A percentile compares a stretch with the other conserved stretches of the same genome.
Evolutionary conservation across 92 coral and sea anemone genomes (phyloP).

Genomic region (Porites lobata): DNA sequence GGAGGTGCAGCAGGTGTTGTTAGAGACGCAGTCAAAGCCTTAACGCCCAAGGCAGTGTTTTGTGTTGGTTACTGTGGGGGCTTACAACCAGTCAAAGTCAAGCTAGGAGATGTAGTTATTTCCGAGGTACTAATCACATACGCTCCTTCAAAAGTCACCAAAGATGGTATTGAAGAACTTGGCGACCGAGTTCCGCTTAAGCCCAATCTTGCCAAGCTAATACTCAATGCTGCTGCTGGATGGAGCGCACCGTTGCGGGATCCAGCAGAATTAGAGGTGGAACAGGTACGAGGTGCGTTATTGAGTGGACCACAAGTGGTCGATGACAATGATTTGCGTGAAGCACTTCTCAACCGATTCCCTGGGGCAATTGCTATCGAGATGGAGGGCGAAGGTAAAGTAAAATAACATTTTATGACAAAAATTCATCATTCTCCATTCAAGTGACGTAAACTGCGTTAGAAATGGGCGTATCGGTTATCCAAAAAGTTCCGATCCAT

Average conservation of each 20-base stretch:
- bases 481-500: too few relatives aligned
- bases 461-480: too few relatives aligned
- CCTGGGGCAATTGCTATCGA: slow-evolving; percentile 14
- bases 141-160: background rate
- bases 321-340: background rate
- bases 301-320: slow-evolving; percentile 1
- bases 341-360: background rate
- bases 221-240: background rate
- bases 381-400: slow-evolving; percentile 33
- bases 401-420: background rate
- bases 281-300: background rate
- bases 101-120: slow-evolving; percentile 9
- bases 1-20: background rate
- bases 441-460: too few relatives aligned
- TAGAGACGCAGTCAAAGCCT: background rate
- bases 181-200: background rate
- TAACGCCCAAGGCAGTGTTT: slow-evolving; percentile 15
- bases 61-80: slow-evolving; percentile 1
- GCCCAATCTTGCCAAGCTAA: background rate
- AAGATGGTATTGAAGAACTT: background rate
- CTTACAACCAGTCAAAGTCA: background rate
- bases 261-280: background rate
- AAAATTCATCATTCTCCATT: too few relatives aligned
- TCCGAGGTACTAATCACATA: background rate
- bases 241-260: background rate